Conservation (phyloP, 2,113 vertebrate genomes). For the Fregata magnificens region DNA sequence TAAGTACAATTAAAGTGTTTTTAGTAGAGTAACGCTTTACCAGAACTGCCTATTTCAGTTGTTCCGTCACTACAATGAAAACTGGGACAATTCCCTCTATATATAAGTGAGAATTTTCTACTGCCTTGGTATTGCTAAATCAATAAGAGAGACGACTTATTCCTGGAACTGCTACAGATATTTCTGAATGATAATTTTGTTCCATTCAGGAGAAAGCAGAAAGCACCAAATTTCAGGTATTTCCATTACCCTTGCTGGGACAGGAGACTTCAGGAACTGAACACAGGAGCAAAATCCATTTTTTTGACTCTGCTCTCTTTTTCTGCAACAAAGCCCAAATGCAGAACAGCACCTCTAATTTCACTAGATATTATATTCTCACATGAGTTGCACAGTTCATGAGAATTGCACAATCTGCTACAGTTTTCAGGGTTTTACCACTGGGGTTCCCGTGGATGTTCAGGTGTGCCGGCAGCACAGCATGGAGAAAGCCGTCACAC, state of each 20-base stretch:
- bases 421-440: neutral
- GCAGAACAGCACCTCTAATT: neutral
- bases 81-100: conserved; percentile 6
- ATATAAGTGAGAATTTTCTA: conserved; percentile 5
- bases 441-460: neutral
- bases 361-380: neutral
- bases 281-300: neutral
- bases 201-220: neutral
- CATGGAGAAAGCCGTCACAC: neutral
- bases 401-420: neutral
- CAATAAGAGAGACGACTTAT: conserved; percentile 1
- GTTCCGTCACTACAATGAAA: neutral
- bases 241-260: neutral
- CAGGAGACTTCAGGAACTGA: neutral
- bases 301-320: neutral
- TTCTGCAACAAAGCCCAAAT: neutral
- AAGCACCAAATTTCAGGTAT: neutral
- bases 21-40: neutral
- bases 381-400: neutral
- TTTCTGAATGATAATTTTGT: conserved; percentile 16
- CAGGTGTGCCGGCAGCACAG: neutral
- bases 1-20: neutral
- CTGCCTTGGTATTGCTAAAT: conserved; percentile 1
- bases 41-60: neutral
- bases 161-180: conserved; percentile 7